Base-by-base conservation (phyloP, 2,888 invertebrate genomes). In the Hydrotaea cyrtoneurina region DNA sequence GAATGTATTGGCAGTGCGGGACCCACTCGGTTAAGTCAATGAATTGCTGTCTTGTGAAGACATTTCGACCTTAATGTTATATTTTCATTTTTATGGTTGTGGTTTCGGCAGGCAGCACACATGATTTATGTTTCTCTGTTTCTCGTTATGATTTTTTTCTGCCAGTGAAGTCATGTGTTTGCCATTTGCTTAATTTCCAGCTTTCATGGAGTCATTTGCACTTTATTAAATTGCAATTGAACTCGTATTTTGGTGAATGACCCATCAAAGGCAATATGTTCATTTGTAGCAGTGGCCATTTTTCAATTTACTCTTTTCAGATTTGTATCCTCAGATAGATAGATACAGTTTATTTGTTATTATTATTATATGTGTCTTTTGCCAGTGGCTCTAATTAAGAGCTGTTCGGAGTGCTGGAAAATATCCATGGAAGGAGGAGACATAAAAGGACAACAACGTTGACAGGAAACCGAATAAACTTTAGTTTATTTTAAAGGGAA, bases 31-130 rank as follows among this genome's bases (percentile, higher is more conserved):
- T 39, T 17, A 19, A 31, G 31, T 53, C 19, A 64, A 76, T 15
- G 36, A 64, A 66, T 55, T 77, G 39, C n/a, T 57, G n/a, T 23
- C 53, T 46, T 36, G 39, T 53, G 17, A 31, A 76, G 21, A 36
- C 39, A 66, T 23, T 23, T 77, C 19, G 43, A 31, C 36, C 77
- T 66, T 55, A 55, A 57, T 59, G 59, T 59, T 59, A 62, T 74
- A 59, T 59, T 39, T 46, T 46, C 17, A 21, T 55, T 11, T 57
- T 57, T 74, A 71, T 50, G 39, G 3, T 3, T 50, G 36, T 62
- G 53, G 62, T 26, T 66, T 55, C 55, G 7, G 19, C 59, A 59
- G 15, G 26, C 21, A 19, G 59, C 26, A 26, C 26, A 62, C 17
- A 36, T 62, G 62, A 62, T 62, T 62, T 62, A 62, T 62, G n/a